Conservation (phyloP, 2,113 vertebrate species). For the Piliocolobus tephrosceles region DNA sequence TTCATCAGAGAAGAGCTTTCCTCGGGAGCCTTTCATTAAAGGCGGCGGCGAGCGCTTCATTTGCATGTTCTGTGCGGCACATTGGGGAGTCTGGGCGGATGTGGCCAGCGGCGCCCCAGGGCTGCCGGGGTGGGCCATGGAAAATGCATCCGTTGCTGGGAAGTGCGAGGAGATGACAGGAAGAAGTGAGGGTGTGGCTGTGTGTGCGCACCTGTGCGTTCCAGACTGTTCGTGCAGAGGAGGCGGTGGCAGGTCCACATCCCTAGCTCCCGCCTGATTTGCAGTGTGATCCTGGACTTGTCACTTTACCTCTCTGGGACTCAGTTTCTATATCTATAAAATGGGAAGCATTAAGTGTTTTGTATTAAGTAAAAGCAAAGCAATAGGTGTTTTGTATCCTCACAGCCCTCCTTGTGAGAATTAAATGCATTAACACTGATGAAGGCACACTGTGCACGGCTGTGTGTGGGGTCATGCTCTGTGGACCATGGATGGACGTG, state of each 20-base stretch:
- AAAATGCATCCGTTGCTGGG: not conserved
- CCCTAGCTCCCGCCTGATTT: not conserved
- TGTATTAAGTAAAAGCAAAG: too few relatives aligned
- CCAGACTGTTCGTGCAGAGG: not conserved
- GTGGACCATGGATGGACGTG: rapidly evolving
- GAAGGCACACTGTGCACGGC: rapidly evolving
- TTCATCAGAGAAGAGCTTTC: constrained; percentile 73
- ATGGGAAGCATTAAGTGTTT: too few relatives aligned
- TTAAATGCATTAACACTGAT: rapidly evolving
- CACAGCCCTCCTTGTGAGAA: not conserved
- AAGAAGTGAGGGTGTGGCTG: not conserved
- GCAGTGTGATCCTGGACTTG: not conserved
- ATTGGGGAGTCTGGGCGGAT: not conserved
- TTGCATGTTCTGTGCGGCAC: constrained; percentile 47
- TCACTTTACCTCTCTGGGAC: too few relatives aligned
- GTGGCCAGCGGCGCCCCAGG: not conserved
- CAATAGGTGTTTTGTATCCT: too few relatives aligned
- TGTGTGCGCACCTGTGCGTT: not conserved
- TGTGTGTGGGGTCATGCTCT: not conserved
- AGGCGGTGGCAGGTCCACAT: rapidly evolving
- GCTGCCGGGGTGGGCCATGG: not conserved
- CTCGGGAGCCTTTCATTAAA: constrained; percentile 75
- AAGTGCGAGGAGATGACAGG: not conserved
- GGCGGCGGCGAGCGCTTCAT: constrained; percentile 67
- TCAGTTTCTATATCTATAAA: not conserved